These are phyloP conservation scores for Cheilosia grossa DNA, from an alignment of 2,888 invertebrate species.

Conservation along the genomic window DNA sequence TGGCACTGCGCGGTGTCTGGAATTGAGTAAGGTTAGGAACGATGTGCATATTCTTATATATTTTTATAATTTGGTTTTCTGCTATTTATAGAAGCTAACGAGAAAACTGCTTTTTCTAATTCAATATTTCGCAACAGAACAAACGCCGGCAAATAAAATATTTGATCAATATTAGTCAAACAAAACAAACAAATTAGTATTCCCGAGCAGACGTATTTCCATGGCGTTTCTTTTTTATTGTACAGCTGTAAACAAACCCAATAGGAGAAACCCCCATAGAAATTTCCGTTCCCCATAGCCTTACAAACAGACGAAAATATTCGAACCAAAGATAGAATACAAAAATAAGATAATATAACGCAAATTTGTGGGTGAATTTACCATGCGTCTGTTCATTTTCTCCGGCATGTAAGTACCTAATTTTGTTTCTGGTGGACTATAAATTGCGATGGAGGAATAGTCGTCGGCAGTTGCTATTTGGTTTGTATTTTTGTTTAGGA, in stretches of 20 bases:
- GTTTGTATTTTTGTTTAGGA: conserved; percentile 24
- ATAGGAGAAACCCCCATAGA: neutral
- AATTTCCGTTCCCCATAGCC: neutral
- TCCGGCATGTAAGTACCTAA: conserved; percentile 66
- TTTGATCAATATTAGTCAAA: conserved; percentile 46
- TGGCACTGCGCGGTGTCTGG: conserved; percentile 68
- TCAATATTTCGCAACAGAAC: neutral
- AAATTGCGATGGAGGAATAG: neutral
- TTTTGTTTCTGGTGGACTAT: conserved; percentile 6
- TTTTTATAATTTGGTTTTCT: conserved; percentile 7
- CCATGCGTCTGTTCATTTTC: conserved; percentile 74
- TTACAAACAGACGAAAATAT: neutral
- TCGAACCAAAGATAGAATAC: neutral
- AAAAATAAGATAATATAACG: conserved; percentile 14
- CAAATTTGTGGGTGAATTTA: conserved; percentile 45
- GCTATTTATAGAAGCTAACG: conserved; percentile 25
- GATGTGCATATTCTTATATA: conserved; percentile 49
- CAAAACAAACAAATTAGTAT: conserved; percentile 28
- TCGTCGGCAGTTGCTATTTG: neutral
- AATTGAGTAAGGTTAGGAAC: conserved; percentile 62
- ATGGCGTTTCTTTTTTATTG: conserved; percentile 47
- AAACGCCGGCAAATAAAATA: conserved; percentile 29
- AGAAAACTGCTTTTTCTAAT: neutral
- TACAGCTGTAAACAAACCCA: conserved; percentile 47
- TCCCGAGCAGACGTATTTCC: conserved; percentile 5